Evolutionary conservation across 2,888 invertebrate species (phyloP).

Genomic region (Morinoia aosen): DNA sequence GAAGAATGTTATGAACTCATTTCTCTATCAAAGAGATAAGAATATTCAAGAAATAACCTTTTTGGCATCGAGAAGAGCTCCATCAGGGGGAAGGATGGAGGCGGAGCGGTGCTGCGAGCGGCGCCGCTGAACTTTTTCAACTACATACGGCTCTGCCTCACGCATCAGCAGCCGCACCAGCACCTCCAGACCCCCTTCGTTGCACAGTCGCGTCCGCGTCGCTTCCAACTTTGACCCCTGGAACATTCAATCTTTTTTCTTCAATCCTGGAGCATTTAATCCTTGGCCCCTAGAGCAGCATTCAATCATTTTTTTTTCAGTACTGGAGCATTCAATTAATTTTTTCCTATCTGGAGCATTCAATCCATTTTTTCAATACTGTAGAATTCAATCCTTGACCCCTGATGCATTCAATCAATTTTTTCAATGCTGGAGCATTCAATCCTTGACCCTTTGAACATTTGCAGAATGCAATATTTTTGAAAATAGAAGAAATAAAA

Average conservation of each 20-base stretch:
- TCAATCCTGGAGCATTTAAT: not conserved
- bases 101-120: not conserved
- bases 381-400: too few relatives aligned
- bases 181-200: slow-evolving; percentile 60
- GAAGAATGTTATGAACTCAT: too few relatives aligned
- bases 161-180: slow-evolving; percentile 57
- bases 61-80: not conserved
- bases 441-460: too few relatives aligned
- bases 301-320: too few relatives aligned
- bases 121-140: not conserved
- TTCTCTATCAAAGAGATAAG: too few relatives aligned
- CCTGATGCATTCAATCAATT: too few relatives aligned
- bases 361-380: too few relatives aligned
- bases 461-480: too few relatives aligned
- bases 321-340: too few relatives aligned
- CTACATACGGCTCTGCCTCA: slow-evolving; percentile 56
- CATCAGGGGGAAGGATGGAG: not conserved
- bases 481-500: too few relatives aligned
- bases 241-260: not conserved
- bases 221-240: slow-evolving; percentile 64
- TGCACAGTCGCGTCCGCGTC: slow-evolving; percentile 58
- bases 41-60: not conserved
- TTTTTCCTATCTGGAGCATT: too few relatives aligned
- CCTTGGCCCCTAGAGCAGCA: not conserved
- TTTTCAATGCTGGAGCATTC: too few relatives aligned